Base-by-base conservation (phyloP, 2,888 invertebrate species). In the Drosophila yooni region DNA sequence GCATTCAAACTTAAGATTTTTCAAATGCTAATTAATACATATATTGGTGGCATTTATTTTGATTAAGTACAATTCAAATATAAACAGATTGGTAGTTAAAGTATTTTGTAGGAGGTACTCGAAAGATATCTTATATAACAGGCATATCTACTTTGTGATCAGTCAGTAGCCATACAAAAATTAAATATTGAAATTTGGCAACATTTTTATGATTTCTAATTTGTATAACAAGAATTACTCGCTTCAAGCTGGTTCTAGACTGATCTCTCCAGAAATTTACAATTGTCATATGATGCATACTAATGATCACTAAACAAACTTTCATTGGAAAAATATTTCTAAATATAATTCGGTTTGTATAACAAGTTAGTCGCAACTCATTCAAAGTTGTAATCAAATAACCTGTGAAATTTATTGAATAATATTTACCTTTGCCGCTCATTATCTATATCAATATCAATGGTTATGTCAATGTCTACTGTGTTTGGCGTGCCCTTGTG, bases 401-500 rank as follows among this genome's bases (percentile, higher is more conserved):
- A 43, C 62, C 73, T 40, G 48, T 64, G 68, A 62, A 84, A 79
- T 84, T 63, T 70, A 65, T 62, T 74, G 78, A 83, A 81, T 83
- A 88, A 59, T 84, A 86, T 83, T 81, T 83, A 74, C 81, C n/a
- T 46, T 60, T 51, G 43, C 38, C 40, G 46, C 80, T 76, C 76
- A 76, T 87, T 87, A 84, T 82, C 76, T 74, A 54, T 61, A 70
- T 77, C 81, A 82, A 70, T 59, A 70, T 74, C 54, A 58, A 51
- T 56, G 48, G 83, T 75, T 68, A 70, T 60, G 50, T 11, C 67
- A 58, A 63, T 85, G 82, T 82, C 82, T 74, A 59, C 59, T 69
- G 77, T 70, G 61, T 65, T 76, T 70, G 70, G 54, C 51, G 65
- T 78, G 89, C 77, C 84, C 84, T 85, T 88, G 83, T 58, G 65